Evolutionary conservation across 2,113 vertebrate species (phyloP), one percentile per base, ranked within the genome.

Genomic region (Malurus elegans): DNA sequence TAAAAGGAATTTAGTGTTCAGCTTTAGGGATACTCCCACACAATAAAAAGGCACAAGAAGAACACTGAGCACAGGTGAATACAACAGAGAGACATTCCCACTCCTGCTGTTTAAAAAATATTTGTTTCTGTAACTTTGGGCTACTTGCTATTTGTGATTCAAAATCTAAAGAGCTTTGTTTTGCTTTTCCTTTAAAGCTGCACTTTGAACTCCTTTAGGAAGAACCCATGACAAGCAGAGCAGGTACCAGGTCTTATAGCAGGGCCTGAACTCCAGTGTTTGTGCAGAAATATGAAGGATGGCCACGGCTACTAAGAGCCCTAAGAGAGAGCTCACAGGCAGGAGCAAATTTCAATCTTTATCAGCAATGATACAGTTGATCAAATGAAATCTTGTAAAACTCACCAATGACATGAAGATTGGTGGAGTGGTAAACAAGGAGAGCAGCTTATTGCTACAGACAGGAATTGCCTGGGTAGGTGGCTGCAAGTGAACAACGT

Each of bases 1-100:
- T 96, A 93, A 87, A 95, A 88, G 47, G 74, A 80, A 70, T 89
- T 91, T 88, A 58, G 62, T 79, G 75, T 86, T 90, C 75, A 83
- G 92, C 64, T 96, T 94, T 95, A 96, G 74, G 64, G 81, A 78
- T 79, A 67, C 64, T 76, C 62, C 50, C 38, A 76, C 62, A 66
- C 76, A 93, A 93, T 91, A 54, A 95, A 95, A 85, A 70, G 74
- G 79, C 6, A 4, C 62, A 47, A 83, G 58, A 20, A 71, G 74
- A 93, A 84, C 71, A 48, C 81, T 92, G 78, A 88, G 47, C 54
- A 72, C 32, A 86, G 88, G 65, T 88, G 70, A 95, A 70, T 66
- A 72, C n/a, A 78, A 64, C 57, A 90, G 60, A 88, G 75, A 89
- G 44, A 76, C 3, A 64, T 86, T 90, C 79, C 72, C 36, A 64